These are phyloP conservation scores for Heliconius ismenius DNA, from an alignment of 2,888 invertebrate genomes.

Conservation along the genomic window DNA sequence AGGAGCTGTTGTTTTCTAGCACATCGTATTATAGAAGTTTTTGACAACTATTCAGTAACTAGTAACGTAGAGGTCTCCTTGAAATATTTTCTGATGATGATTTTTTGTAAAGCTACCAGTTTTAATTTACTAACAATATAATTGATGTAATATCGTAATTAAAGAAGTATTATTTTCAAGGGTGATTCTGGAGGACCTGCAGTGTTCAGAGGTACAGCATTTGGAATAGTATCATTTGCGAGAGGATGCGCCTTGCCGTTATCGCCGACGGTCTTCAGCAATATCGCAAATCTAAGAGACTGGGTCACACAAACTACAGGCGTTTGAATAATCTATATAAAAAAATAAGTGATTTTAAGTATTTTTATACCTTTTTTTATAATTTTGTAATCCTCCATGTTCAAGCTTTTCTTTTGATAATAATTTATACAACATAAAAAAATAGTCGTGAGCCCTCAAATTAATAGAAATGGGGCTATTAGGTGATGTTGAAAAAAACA, in stretches of 20 bases:
- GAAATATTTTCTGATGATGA: too few relatives aligned
- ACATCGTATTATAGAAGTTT: too few relatives aligned
- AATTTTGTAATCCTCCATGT: neutral
- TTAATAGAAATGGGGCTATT: slow-evolving; percentile 16
- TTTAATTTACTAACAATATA: neutral
- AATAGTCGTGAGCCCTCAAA: neutral
- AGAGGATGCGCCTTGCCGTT: slow-evolving; percentile 76
- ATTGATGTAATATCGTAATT: neutral
- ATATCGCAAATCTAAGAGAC: slow-evolving; percentile 67
- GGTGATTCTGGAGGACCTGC: slow-evolving; percentile 79
- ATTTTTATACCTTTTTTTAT: slow-evolving; percentile 14
- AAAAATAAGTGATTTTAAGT: neutral
- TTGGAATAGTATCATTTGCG: slow-evolving; percentile 76
- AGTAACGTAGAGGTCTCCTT: too few relatives aligned
- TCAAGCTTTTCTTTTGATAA: neutral
- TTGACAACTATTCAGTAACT: too few relatives aligned
- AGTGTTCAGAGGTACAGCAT: slow-evolving; percentile 72
- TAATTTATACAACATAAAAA: neutral
- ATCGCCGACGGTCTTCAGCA: slow-evolving; percentile 77
- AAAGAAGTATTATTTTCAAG: slow-evolving; percentile 50
- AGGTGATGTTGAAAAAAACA: slow-evolving; percentile 16
- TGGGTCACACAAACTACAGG: slow-evolving; percentile 76
- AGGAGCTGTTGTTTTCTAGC: neutral
- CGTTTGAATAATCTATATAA: slow-evolving; percentile 48
- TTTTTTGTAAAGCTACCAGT: too few relatives aligned